A percentile compares a stretch with the other conserved stretches of the same genome.
These are phyloP conservation scores for Cremastinae sp. DNA, from an alignment of 2,888 invertebrate genomes.

Conservation along the genomic window DNA sequence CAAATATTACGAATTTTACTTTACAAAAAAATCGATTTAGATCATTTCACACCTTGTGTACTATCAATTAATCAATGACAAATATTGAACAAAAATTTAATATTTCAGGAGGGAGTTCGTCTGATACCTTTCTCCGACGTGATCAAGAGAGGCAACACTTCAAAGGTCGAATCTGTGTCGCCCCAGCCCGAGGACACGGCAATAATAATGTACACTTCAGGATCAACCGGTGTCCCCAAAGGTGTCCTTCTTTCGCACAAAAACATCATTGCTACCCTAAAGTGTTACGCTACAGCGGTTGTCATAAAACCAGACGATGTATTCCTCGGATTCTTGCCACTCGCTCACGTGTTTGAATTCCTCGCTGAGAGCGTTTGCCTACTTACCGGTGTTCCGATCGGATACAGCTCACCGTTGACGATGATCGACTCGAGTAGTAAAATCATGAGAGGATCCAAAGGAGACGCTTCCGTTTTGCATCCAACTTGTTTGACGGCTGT, in stretches of 20 bases:
- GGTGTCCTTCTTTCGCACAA: conserved; percentile 92
- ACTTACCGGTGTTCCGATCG: conserved; percentile 93
- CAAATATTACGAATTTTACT: not conserved
- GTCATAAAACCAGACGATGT: conserved; percentile 88
- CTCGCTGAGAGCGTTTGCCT: conserved; percentile 94
- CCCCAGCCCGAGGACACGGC: conserved; percentile 91
- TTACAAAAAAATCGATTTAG: not conserved
- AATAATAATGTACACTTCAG: conserved; percentile 99
- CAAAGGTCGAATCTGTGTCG: conserved; percentile 77
- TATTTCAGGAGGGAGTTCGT: conserved; percentile 83
- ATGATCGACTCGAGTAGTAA: conserved; percentile 96
- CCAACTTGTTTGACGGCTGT: conserved; percentile 98
- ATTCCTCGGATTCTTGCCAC: conserved; percentile 96
- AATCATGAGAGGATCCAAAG: conserved; percentile 96
- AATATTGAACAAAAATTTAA: no score
- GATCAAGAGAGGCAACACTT: conserved; percentile 82
- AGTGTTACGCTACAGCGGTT: conserved; percentile 90
- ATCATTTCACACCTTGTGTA: conserved; percentile 4
- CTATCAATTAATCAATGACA: conserved; percentile 37
- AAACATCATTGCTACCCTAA: conserved; percentile 90
- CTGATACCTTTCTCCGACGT: conserved; percentile 89
- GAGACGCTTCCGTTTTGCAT: conserved; percentile 94
- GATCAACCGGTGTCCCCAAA: conserved; percentile 97
- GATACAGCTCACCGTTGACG: conserved; percentile 97
- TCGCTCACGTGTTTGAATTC: conserved; percentile 98